These are phyloP conservation scores for Priocnemis perturbator DNA, from an alignment of 2,888 invertebrate species.

Conservation along the genomic window DNA sequence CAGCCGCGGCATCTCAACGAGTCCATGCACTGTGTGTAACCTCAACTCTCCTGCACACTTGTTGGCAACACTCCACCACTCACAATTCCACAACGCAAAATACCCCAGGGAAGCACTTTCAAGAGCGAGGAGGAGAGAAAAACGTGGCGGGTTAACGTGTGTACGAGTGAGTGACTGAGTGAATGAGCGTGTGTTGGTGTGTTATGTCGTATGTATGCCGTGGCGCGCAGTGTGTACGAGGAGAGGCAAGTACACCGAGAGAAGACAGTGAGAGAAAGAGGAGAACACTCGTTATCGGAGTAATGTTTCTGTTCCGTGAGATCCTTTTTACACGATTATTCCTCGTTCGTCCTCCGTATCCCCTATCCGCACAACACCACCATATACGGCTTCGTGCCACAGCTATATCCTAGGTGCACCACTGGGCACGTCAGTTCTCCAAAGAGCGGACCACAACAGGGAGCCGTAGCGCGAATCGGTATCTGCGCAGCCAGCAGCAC, in stretches of 20 bases:
- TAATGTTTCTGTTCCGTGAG: not conserved
- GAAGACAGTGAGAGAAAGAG: not conserved
- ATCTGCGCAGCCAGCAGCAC: constrained; percentile 30
- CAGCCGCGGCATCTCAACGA: constrained; percentile 73
- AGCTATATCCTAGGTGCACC: constrained; percentile 11
- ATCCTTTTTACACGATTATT: not conserved
- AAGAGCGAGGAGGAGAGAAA: constrained; percentile 1
- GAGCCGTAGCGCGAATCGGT: constrained; percentile 26
- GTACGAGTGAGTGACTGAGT: too few species aligned
- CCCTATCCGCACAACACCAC: constrained; percentile 5
- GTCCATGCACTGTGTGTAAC: constrained; percentile 64
- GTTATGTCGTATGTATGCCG: not conserved
- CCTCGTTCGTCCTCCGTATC: constrained; percentile 10
- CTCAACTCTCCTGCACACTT: constrained; percentile 52
- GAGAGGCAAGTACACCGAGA: not conserved
- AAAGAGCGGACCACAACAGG: not conserved
- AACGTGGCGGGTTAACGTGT: too few species aligned
- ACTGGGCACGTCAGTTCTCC: constrained; percentile 4
- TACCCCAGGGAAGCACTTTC: constrained; percentile 28
- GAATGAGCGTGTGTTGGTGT: not conserved
- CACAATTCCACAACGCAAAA: constrained; percentile 1
- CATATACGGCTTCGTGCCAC: not conserved
- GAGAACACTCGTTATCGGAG: not conserved
- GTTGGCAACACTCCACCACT: constrained; percentile 20
- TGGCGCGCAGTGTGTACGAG: not conserved